Base-by-base conservation (phyloP, 1,140 invertebrate genomes). In the Pachyrhynchus sulphureomaculatus region DNA sequence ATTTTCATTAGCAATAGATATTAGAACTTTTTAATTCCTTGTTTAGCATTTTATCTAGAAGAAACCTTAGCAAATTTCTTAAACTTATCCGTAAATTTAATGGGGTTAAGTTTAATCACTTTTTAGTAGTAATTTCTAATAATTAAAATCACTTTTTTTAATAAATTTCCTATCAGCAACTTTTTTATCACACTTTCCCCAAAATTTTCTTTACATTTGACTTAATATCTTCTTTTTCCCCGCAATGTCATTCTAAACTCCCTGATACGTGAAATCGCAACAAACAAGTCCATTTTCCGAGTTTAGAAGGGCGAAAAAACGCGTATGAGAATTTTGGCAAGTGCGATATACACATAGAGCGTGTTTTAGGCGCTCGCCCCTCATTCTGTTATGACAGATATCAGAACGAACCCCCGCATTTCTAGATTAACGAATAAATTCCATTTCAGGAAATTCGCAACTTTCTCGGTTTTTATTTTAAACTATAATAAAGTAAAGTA, bases 261-360 rank as follows among this genome's bases (percentile, higher is more conserved):
- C 20, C 41, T 44, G 17, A n/a, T 20, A 18, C 41, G 41, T 44
- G 41, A 18, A 44, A 44, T 44, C 17, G 41, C 6, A 44, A 44
- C 41, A 20, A 44, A 3, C 41, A 18, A 44, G 2, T 23, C 20
- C n/a, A 44, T 23, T 44, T 39, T 39, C 13, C 36, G 13, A 39
- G 36, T 13, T 39, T 39, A 18, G 36, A 17, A 13, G 13, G 13
- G 47, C 21, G 21, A 49, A 49, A 26, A 29, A 49, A 37, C 21
- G 18, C 10, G 41, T 29, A 41, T 57, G 54, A 57, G 54, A 57
- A 57, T 57, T 21, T 29, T 15, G 44, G 21, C 41, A 57, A 57
- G 29, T 56, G 53, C 24, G 13, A 21, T 21, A 24, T 34, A 10
- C 51, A 29, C 26, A 29, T 10, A 10, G 12, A 10, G 26, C 26